phyloP scores from a whole-genome alignment of 2,888 invertebrate genomes.

The Melangyna quadrimaculata region DNA sequence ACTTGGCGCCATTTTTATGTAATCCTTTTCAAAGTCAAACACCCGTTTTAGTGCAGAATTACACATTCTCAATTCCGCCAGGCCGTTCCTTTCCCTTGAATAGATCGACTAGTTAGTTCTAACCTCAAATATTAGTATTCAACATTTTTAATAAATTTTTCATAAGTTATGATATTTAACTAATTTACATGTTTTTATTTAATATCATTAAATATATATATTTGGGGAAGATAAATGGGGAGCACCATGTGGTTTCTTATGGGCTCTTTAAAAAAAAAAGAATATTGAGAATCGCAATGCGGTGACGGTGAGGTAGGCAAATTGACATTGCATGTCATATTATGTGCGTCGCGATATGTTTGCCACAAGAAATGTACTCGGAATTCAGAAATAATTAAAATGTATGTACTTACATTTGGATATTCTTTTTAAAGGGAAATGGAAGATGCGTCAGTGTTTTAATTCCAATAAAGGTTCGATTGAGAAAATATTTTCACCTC shows the following conservation, averaged over 20 bases:
- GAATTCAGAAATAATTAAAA: background rate
- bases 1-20: constrained; percentile 27
- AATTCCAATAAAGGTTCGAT: constrained; percentile 6
- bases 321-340: constrained; percentile 63
- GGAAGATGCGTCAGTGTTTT: constrained; percentile 33
- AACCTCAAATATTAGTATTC: constrained; percentile 7
- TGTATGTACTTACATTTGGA: constrained; percentile 46
- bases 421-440: background rate
- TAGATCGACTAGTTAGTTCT: background rate
- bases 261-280: background rate
- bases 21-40: constrained; percentile 11
- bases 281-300: constrained; percentile 33
- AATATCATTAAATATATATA: background rate
- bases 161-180: background rate
- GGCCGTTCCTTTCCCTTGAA: background rate
- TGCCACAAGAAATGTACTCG: constrained; percentile 11
- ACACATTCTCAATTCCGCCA: background rate
- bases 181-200: background rate
- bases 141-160: constrained; percentile 10
- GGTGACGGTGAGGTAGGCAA: constrained; percentile 46
- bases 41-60: constrained; percentile 3
- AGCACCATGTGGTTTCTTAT: constrained; percentile 58
- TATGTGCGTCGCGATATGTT: constrained; percentile 2
- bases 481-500: constrained; percentile 19
- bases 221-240: background rate